Base-by-base conservation (phyloP, 2,113 vertebrate species). In the Trematomus loennbergii region DNA sequence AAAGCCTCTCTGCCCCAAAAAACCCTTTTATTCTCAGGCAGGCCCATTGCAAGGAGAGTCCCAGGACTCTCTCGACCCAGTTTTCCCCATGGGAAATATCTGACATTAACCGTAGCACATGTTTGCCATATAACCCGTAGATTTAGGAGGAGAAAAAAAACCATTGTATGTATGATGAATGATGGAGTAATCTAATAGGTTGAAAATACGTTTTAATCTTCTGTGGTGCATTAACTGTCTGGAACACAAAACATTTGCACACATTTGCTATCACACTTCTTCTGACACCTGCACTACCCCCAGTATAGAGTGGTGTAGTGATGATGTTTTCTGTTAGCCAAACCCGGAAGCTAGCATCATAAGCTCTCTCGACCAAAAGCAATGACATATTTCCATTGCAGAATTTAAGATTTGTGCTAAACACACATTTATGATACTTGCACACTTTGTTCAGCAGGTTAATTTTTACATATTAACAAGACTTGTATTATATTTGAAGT, bases 11-110 rank as follows among this genome's bases (percentile, higher is more conserved):
- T 82, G 59, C 65, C 4, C 7, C 25, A 5, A n/a, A 20, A 29
- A 29, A 3, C 45, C 46, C 52, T 9, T 8, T 74, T 57, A 78
- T 85, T 90, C 87, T 92, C 87, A 93, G 92, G 86, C 87, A 87
- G 87, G 83, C 85, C 88, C 83, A 71, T 83, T 80, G 83, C 81
- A 72, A 81, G 82, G 85, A 88, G 79, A 88, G 91, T 91, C 88
- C 85, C 70, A 73, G 82, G 86, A 90, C 86, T 78, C 85, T 93
- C 88, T 86, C 75, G 82, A 72, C 87, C 79, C 87, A 75, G 82
- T 94, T 91, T 94, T 94, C 94, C 93, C 93, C 76, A 92, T 94
- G 94, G 94, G 94, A 95, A 95, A 82, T 89, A 88, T 87, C 84
- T 83, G 85, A 91, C 76, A 81, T 89, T 83, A 89, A 89, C 81